Percentiles rank a stretch among this genome's conserved stretches.
phyloP scores from a whole-genome alignment of 2,797 vertebrate species.

The Triplophysa yarkandensis region DNA sequence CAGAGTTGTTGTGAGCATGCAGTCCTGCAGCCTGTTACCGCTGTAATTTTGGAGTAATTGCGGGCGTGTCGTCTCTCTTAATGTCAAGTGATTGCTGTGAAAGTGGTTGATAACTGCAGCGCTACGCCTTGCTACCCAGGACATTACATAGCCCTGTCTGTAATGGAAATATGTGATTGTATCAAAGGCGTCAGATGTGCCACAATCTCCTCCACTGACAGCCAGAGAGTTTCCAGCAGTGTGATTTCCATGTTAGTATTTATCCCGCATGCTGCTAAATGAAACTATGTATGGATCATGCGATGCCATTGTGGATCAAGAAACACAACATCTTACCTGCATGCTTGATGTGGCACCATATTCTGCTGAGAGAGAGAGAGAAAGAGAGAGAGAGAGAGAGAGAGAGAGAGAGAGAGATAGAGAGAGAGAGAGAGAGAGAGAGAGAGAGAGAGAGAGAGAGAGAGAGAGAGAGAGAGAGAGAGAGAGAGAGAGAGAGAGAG shows the following conservation, averaged over 20 bases:
- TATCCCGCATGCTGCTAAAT: slow-evolving; percentile 25
- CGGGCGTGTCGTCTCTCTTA: slow-evolving; percentile 41
- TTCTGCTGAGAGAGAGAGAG: background rate
- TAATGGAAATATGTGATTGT: slow-evolving; percentile 55
- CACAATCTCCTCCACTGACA: slow-evolving; percentile 15
- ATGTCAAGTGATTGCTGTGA: slow-evolving; percentile 54
- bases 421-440: slow-evolving; percentile 1
- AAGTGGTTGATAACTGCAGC: slow-evolving; percentile 56
- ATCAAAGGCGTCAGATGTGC: slow-evolving; percentile 39
- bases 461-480: slow-evolving; percentile 14
- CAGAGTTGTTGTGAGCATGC: background rate
- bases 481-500: slow-evolving; percentile 9
- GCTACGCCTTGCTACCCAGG: slow-evolving; percentile 42
- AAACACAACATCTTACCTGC: slow-evolving; percentile 22
- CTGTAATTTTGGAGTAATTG: slow-evolving; percentile 46
- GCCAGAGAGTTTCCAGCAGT: slow-evolving; percentile 33
- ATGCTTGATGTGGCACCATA: slow-evolving; percentile 9
- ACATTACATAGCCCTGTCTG: slow-evolving; percentile 48
- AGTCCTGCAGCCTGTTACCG: slow-evolving; percentile 6
- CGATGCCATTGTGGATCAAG: slow-evolving; percentile 16
- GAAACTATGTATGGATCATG: slow-evolving; percentile 30
- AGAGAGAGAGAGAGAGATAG: slow-evolving; percentile 19
- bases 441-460: slow-evolving; percentile 3
- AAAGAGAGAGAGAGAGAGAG: slow-evolving; percentile 9
- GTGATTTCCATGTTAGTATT: slow-evolving; percentile 22